Conservation (phyloP, 2,797 vertebrate species). For the Mergus octosetaceus region DNA sequence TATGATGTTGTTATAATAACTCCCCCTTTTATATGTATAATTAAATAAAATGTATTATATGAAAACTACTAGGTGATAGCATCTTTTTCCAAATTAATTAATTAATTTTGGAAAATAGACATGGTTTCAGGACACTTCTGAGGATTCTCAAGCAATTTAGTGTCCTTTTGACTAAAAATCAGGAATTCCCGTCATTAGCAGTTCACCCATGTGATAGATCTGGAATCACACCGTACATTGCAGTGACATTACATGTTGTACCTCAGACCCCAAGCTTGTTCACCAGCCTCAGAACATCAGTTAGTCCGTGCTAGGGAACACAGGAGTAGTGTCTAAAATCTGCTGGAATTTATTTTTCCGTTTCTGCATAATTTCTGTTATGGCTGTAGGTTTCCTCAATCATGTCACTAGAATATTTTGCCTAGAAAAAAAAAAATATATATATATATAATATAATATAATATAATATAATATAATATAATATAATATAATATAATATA, state of each 20-base stretch:
- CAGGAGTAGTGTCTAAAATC: neutral
- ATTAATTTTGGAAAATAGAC: neutral
- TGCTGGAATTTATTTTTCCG: neutral
- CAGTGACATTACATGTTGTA: accelerated
- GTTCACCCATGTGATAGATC: neutral
- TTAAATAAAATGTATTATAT: neutral
- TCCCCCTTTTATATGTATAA: neutral
- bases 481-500: no score
- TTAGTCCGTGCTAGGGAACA: neutral
- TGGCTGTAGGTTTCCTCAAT: neutral
- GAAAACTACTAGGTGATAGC: neutral
- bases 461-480: no score
- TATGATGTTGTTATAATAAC: neutral
- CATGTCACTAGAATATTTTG: neutral
- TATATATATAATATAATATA: no score
- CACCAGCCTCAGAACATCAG: neutral
- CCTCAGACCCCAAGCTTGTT: neutral
- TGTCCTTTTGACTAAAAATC: neutral
- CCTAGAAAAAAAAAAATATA: neutral
- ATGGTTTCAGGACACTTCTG: neutral
- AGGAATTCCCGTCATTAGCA: neutral
- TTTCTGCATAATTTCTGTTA: neutral
- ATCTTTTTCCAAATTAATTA: neutral
- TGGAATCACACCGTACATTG: neutral
- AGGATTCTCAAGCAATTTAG: neutral